phyloP scores from a whole-genome alignment of 92 coral and sea anemone genomes.

The Paragorgia papillata region DNA sequence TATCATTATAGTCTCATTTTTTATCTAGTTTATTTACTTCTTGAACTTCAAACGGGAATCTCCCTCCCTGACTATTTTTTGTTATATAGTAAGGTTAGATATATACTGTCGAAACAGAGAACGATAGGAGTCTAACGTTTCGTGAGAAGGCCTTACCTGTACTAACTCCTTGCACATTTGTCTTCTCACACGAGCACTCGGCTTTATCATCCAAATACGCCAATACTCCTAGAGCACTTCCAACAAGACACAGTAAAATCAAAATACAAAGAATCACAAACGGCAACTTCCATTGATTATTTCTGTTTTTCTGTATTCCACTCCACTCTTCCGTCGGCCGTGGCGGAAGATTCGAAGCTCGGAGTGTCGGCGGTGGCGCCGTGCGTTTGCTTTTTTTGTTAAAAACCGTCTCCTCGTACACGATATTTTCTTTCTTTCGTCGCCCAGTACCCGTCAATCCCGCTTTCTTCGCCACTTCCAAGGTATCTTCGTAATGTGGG shows the following conservation, averaged over 20 bases:
- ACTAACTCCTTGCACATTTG: no score
- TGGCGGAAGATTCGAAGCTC: constrained; percentile 15
- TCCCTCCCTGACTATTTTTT: no score
- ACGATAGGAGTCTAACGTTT: no score
- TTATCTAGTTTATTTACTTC: no score
- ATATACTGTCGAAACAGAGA: no score
- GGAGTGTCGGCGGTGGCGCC: not conserved
- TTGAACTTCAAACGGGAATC: no score
- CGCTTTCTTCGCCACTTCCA: constrained; percentile 36
- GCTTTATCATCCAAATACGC: constrained; percentile 20
- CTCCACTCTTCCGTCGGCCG: constrained; percentile 19
- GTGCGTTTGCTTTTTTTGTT: not conserved
- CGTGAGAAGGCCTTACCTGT: no score
- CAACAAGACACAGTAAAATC: constrained; percentile 8
- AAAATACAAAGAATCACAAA: constrained; percentile 14
- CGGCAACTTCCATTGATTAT: constrained; percentile 13
- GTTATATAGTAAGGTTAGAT: no score
- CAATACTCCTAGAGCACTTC: constrained; percentile 13
- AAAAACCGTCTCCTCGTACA: constrained; percentile 14
- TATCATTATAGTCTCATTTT: no score
- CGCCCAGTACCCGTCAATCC: constrained; percentile 25
- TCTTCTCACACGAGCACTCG: constrained; percentile 21
- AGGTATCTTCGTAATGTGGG: constrained; percentile 38
- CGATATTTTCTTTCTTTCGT: constrained; percentile 28
- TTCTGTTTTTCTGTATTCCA: not conserved